Evolutionary conservation across 2,797 vertebrate species (phyloP).

Genomic region (Pantherophis alleghaniensis): DNA sequence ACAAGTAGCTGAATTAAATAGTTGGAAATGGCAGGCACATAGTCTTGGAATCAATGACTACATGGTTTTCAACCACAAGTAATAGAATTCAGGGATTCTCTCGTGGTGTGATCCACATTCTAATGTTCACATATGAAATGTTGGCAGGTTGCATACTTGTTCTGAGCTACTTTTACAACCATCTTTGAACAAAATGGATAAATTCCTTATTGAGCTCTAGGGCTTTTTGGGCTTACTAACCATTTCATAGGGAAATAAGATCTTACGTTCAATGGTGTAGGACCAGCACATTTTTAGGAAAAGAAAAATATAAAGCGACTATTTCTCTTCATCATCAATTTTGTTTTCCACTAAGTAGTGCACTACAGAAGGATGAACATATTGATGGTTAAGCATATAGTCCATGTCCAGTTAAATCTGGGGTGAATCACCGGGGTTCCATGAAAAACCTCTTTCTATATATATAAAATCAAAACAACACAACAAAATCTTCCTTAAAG

Average conservation of each 20-base stretch:
- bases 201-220: not conserved
- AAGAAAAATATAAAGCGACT: not conserved
- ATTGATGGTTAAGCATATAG: not conserved
- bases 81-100: not conserved
- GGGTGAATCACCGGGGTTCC: not conserved
- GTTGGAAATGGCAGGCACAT: not conserved
- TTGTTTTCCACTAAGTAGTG: not conserved
- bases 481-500: not conserved
- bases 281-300: not conserved
- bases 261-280: not conserved
- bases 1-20: slow-evolving; percentile 7
- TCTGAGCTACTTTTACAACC: not conserved
- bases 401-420: not conserved
- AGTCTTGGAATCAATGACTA: slow-evolving; percentile 2
- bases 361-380: not conserved
- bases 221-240: not conserved
- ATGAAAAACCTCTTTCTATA: not conserved
- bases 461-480: not conserved
- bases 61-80: not conserved
- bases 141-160: not conserved
- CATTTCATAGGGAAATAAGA: not conserved
- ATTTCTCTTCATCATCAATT: not conserved
- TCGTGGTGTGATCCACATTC: not conserved
- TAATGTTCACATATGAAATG: not conserved
- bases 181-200: not conserved